A percentile compares a stretch with the other conserved stretches of the same genome.
Evolutionary conservation across 2,113 vertebrate species (phyloP).

Genomic region (Petrocephalus zakoni): DNA sequence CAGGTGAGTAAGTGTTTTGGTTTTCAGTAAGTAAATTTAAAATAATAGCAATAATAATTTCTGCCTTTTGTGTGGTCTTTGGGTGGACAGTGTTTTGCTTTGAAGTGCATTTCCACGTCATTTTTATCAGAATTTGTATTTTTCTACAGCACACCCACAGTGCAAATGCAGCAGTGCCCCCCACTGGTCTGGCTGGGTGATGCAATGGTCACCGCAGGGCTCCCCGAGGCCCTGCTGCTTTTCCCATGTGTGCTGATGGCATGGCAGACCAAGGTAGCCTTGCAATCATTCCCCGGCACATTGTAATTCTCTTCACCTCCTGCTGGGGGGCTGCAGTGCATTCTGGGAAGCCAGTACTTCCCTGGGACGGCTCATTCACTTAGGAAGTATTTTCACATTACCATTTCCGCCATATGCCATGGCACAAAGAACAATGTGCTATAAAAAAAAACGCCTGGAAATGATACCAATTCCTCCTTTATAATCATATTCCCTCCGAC

Average conservation of each 20-base stretch:
- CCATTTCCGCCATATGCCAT: not conserved
- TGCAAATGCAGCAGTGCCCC: not conserved
- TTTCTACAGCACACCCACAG: not conserved
- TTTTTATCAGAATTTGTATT: not conserved
- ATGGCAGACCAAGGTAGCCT: not conserved
- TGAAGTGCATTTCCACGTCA: not conserved
- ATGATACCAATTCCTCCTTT: slow-evolving; percentile 34
- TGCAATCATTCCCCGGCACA: not conserved
- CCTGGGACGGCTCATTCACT: not conserved
- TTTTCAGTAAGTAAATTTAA: not conserved
- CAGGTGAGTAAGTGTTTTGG: not conserved
- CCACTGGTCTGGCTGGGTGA: not conserved
- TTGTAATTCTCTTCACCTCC: not conserved
- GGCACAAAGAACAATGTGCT: slow-evolving; percentile 6
- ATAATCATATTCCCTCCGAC: slow-evolving; percentile 34
- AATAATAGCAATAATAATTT: not conserved
- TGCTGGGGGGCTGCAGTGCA: not conserved
- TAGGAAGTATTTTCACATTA: not conserved
- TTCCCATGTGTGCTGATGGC: not conserved
- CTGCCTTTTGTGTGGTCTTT: not conserved
- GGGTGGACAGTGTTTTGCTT: not conserved
- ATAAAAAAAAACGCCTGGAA: slow-evolving; percentile 21
- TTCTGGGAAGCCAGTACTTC: slow-evolving; percentile 1
- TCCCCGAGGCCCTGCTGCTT: not conserved
- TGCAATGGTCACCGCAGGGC: not conserved